Evolutionary conservation across 2,797 vertebrate genomes (phyloP), one percentile per base, ranked within the genome.

Genomic region (Distichodus sexfasciatus): DNA sequence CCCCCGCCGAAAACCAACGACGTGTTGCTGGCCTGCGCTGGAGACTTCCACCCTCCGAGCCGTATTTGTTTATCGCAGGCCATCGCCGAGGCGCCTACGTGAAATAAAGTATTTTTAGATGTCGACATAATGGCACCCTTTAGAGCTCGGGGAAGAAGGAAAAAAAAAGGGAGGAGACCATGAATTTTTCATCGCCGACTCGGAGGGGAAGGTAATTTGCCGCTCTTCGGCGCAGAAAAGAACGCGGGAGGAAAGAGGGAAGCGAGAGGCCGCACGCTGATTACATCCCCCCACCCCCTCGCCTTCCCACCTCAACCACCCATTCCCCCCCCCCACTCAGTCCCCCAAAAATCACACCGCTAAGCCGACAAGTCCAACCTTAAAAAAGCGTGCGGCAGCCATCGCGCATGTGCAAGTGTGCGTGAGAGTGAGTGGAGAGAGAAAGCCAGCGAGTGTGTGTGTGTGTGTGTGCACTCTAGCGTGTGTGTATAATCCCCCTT

Each of bases 121-220:
- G 60, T 68, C 67, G 74, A 72, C 74, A 76, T 81, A 79, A 83
- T 71, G 81, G 69, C 72, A 71, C 54, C 64, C 60, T 69, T 74
- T 61, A 61, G 50, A 57, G 74, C 66, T 65, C 8, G 46, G 68
- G 35, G 55, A 71, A 66, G 76, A 72, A 75, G 75, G 62, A 71
- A 73, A 66, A n/a, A n/a, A n/a, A 40, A 60, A 71, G 69, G 76
- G 74, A 75, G 75, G 62, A 71, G 75, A 66, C 28, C 57, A 81
- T 81, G 62, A 78, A 81, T 81, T 71, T 81, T 83, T 83, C 72
- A 83, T 76, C 17, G 59, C n/a, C 23, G 55, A 65, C 76, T 76
- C 74, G 63, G 54, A 69, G 71, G 50, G 54, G 69, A 79, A 78
- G 79, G 77, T 75, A 76, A 79, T 77, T 75, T 57, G 64, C 76